phyloP scores from a whole-genome alignment of 2,888 invertebrate genomes.

The Fragum whitleyi region DNA sequence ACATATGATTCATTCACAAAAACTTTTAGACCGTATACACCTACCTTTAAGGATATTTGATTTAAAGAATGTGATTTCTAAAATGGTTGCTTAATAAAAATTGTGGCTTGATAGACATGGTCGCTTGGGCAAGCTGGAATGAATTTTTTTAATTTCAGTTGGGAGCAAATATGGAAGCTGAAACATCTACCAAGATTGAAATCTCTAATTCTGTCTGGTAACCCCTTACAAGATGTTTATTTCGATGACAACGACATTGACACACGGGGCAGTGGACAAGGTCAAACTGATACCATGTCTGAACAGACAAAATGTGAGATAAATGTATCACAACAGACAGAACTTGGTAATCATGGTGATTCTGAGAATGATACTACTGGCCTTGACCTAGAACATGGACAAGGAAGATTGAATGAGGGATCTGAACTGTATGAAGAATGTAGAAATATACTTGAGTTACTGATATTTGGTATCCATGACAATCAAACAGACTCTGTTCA shows the following conservation, averaged over 20 bases:
- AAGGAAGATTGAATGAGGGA: neutral
- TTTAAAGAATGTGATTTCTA: no score
- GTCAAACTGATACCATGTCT: neutral
- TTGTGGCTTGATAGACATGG: no score
- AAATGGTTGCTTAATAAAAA: no score
- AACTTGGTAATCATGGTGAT: no score
- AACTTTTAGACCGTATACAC: no score
- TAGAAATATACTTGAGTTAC: neutral
- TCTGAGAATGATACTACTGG: neutral
- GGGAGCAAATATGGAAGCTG: conserved; percentile 80
- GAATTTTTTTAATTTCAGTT: conserved; percentile 65
- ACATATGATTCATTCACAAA: no score
- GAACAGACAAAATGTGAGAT: neutral
- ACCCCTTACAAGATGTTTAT: conserved; percentile 75
- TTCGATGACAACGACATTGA: conserved; percentile 59
- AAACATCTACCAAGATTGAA: conserved; percentile 71
- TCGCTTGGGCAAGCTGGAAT: no score
- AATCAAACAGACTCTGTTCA: neutral
- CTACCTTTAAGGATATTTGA: no score
- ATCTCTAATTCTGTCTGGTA: conserved; percentile 78
- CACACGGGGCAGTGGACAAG: neutral
- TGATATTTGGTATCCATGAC: neutral
- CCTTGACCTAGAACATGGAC: conserved; percentile 5
- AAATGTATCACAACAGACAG: no score
- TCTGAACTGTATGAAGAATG: conserved; percentile 17